Base-by-base conservation (phyloP, 1,140 invertebrate genomes). In the Drosophila nebulosa region DNA sequence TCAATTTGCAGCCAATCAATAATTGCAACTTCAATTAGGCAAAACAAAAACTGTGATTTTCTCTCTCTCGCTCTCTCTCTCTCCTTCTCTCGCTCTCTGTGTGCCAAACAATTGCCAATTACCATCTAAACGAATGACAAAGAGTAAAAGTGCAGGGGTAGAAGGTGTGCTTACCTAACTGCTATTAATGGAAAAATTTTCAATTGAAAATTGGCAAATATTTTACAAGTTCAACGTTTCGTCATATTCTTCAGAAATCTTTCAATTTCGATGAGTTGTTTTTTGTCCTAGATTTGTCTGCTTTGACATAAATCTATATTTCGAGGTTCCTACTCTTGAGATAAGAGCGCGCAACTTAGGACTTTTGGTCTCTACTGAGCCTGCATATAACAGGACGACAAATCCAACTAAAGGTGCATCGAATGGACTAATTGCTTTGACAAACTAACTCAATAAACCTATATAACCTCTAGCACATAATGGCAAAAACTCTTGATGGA, bases 21-120 rank as follows among this genome's bases (percentile, higher is more conserved):
- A 86, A 86, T 86, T 86, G 83, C 81, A 78, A 86, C 78, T 88
- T 86, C 81, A 88, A 86, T 86, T 86, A 86, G 78, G 58, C 55
- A 71, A 74, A 79, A 78, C 59, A 64, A 74, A 72, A 73, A 62
- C 69, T 58, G 24, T 16, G 64, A 72, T 59, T 74, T 59, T 55
- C 12, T 14, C 24, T 21, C 22, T n/a, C 7, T 42, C n/a, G n/a
- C n/a, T n/a, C n/a, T n/a, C n/a, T n/a, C n/a, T n/a, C n/a, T n/a
- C n/a, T n/a, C n/a, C n/a, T n/a, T n/a, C n/a, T n/a, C n/a, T n/a
- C n/a, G 0, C 4, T 39, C 0, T 14, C 3, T 42, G 4, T 35
- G 50, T 30, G 39, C 16, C 78, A 63, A 80, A 71, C 78, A 81
- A 83, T 75, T 79, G 78, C 78, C 81, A 86, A 88, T 86, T 85